These are phyloP conservation scores for Silurus asotus DNA, from an alignment of 2,113 vertebrate genomes.

Conservation along the genomic window DNA sequence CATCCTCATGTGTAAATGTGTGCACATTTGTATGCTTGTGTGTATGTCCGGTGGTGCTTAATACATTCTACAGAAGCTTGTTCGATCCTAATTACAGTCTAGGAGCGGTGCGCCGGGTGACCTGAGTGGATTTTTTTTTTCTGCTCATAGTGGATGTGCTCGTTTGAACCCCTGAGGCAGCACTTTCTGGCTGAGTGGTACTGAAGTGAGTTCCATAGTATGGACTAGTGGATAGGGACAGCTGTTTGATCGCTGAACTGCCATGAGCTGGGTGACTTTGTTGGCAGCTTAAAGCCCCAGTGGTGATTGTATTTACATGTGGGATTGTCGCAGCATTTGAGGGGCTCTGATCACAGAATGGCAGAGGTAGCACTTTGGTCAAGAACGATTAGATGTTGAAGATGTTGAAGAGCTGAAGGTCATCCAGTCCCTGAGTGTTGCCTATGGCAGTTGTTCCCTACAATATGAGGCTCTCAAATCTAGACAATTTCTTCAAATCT, in stretches of 20 bases:
- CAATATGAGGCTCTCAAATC: conserved; percentile 31
- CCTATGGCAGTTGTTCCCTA: conserved; percentile 14
- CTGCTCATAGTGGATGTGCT: conserved; percentile 31
- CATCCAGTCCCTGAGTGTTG: conserved; percentile 50
- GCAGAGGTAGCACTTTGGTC: conserved; percentile 70
- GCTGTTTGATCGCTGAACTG: conserved; percentile 28
- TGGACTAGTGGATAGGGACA: conserved; percentile 19
- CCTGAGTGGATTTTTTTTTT: conserved; percentile 35
- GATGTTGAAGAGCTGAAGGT: conserved; percentile 70
- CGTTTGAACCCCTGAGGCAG: conserved; percentile 39
- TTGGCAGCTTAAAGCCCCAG: conserved; percentile 29
- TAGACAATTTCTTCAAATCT: conserved; percentile 38
- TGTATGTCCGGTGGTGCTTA: conserved; percentile 38
- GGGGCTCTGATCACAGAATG: conserved; percentile 57
- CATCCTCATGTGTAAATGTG: conserved; percentile 13
- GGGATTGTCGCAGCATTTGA: conserved; percentile 50
- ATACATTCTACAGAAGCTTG: conserved; percentile 25
- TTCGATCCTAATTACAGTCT: conserved; percentile 40
- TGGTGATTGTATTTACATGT: conserved; percentile 34
- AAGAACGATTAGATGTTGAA: conserved; percentile 69
- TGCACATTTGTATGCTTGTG: conserved; percentile 27
- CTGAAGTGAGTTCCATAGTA: conserved; percentile 35
- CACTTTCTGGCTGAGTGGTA: conserved; percentile 39
- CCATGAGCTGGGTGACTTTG: conserved; percentile 47
- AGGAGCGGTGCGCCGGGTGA: conserved; percentile 9